Conservation (phyloP, 2,888 invertebrate genomes). For the Anorthoa munda region DNA sequence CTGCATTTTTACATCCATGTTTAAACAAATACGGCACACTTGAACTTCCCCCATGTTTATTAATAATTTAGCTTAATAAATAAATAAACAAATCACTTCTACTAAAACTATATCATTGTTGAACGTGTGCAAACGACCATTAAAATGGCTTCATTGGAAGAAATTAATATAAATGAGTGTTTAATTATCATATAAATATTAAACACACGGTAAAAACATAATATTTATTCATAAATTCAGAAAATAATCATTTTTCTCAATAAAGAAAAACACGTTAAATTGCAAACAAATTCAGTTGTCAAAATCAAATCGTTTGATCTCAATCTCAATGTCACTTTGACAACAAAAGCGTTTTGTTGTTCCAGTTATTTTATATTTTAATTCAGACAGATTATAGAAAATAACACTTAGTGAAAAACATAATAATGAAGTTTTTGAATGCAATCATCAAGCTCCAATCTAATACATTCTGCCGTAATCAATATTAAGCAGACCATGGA, state of each 20-base stretch:
- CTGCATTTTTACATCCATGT: constrained; percentile 79
- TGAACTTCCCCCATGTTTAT: constrained; percentile 77
- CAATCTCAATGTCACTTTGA: constrained; percentile 8
- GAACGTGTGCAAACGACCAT: not conserved
- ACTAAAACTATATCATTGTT: not conserved
- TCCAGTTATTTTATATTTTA: not conserved
- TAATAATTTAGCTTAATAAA: constrained; percentile 38
- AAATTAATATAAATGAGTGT: not conserved
- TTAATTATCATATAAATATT: not conserved
- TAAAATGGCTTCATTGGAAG: not conserved
- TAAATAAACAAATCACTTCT: constrained; percentile 10
- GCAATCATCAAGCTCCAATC: not conserved
- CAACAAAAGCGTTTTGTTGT: constrained; percentile 30
- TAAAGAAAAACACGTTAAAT: not conserved
- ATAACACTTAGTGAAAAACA: too few relatives aligned
- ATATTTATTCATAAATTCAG: constrained; percentile 31
- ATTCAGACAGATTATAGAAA: not conserved
- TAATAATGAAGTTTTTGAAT: not conserved
- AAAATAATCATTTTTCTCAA: not conserved
- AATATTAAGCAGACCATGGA: not conserved
- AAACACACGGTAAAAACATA: constrained; percentile 9
- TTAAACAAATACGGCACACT: constrained; percentile 85
- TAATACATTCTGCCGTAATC: not conserved
- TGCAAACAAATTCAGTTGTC: constrained; percentile 26
- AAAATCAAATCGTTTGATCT: not conserved